Conservation (phyloP, 2,888 invertebrate genomes). For the Eupeodes latifasciatus region DNA sequence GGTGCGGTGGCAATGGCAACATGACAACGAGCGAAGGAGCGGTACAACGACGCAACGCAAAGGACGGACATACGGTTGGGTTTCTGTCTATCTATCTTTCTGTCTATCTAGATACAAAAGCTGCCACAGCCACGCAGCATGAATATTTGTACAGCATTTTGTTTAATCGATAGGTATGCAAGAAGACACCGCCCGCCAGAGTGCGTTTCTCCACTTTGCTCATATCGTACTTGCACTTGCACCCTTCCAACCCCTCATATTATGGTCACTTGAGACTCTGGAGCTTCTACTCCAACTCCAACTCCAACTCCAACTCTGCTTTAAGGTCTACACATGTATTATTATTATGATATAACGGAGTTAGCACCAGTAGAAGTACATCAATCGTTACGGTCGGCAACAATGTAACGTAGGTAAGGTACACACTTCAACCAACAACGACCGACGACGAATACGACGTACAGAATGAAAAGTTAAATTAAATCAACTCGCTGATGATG, state of each 20-base stretch:
- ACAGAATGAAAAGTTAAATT: slow-evolving; percentile 5
- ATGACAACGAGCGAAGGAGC: not conserved
- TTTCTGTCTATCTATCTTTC: slow-evolving; percentile 2
- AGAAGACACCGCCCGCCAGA: slow-evolving; percentile 62
- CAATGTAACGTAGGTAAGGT: slow-evolving; percentile 4
- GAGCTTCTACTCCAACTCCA: too few relatives aligned
- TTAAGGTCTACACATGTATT: not conserved
- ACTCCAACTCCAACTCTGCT: not conserved
- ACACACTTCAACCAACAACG: not conserved
- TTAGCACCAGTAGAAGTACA: slow-evolving; percentile 40
- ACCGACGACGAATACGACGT: not conserved
- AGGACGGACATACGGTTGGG: not conserved
- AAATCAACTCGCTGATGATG: slow-evolving; percentile 11
- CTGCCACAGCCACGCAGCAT: slow-evolving; percentile 37
- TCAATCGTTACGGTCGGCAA: slow-evolving; percentile 44
- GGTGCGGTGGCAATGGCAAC: too few relatives aligned
- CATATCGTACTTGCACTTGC: not conserved
- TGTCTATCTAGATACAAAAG: slow-evolving; percentile 44
- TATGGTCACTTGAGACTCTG: slow-evolving; percentile 69
- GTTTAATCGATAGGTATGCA: slow-evolving; percentile 73
- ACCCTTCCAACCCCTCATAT: slow-evolving; percentile 34
- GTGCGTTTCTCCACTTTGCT: slow-evolving; percentile 50
- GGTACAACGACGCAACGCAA: not conserved
- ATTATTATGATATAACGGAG: slow-evolving; percentile 30
- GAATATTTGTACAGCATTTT: slow-evolving; percentile 61